These are phyloP conservation scores for Agelas oroides DNA, from an alignment of 37 sponge, comb jelly and placozoan genomes.

Conservation along the genomic window DNA sequence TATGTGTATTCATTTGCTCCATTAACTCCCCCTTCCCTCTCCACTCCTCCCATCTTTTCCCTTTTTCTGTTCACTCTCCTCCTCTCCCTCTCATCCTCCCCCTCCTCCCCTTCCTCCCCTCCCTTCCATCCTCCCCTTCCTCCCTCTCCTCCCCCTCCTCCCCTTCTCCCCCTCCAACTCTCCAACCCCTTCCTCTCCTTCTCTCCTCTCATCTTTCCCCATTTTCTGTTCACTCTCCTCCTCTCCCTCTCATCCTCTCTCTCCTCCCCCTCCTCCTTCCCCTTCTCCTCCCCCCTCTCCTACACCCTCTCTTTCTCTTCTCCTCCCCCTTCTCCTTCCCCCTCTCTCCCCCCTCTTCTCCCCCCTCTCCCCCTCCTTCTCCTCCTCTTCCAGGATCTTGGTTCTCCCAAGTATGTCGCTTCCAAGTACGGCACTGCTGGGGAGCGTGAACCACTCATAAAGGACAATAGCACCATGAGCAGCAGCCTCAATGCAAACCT, in stretches of 20 bases:
- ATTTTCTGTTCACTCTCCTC: background rate
- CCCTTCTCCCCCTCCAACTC: too few relatives aligned
- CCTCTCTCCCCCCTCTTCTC: background rate
- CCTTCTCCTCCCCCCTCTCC: conserved; percentile 4
- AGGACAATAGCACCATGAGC: background rate
- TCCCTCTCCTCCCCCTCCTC: too few relatives aligned
- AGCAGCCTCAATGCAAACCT: background rate
- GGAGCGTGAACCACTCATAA: background rate
- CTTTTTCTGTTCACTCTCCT: background rate
- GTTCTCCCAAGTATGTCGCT: background rate
- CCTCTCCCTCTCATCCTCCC: background rate
- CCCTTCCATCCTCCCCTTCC: too few relatives aligned
- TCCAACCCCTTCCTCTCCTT: background rate
- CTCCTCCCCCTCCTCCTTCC: conserved; percentile 6
- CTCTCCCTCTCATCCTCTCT: conserved; percentile 5
- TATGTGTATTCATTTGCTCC: too few relatives aligned
- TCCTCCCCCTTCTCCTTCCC: background rate
- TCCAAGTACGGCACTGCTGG: background rate
- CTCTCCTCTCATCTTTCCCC: background rate
- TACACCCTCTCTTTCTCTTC: background rate
- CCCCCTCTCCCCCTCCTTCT: too few relatives aligned
- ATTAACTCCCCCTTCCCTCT: too few relatives aligned
- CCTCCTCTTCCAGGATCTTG: background rate
- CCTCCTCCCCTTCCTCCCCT: background rate
- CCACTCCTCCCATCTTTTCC: background rate